Base-by-base conservation (phyloP, 2,797 vertebrate species). In the Semaprochilodus insignis region DNA sequence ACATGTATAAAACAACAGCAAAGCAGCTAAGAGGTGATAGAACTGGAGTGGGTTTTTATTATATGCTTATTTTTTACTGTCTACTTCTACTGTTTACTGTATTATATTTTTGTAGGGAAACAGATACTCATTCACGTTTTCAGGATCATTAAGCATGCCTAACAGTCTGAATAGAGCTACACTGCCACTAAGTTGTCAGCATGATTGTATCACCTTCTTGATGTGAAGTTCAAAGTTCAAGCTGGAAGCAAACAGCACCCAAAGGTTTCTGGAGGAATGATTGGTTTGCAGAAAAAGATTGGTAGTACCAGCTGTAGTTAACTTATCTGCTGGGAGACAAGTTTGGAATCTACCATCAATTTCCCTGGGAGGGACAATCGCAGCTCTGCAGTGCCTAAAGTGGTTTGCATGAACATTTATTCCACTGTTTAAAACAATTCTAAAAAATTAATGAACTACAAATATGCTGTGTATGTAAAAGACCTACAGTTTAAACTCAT, bases 151-250 rank as follows among this genome's bases (percentile, higher is more conserved):
- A 31, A 63, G 7, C 31, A 27, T 71, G n/a, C 21, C n/a, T 23
- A 71, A 71, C n/a, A 44, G 40, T 7, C 48, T 48, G 40, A 70
- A 16, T 25, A 21, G 3, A 70, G 67, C 67, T 48, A 14, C 4
- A 40, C 10, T n/a, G 2, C 34, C 40, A 21, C 34, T 6, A 51
- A 23, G n/a, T 16, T 51, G 13, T 25, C n/a, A 51, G n/a, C 44
- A 17, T 15, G 44, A 51, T 25, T 23, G 44, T 48, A 71, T 48
- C 36, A 2, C 2, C 6, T 51, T 51, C 44, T 71, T 51, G 31
- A n/a, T 66, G 4, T 66, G 16, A 36, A 66, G 14, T n/a, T 71
- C 69, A 71, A 23, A 71, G 69, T 51, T 51, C 69, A 71, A 25
- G 4, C 44, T 71, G 66, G 21, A 44, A 13, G 36, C 19, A 23